These are phyloP conservation scores for Dryadula phaetusa DNA, from an alignment of 2,888 invertebrate species.

Conservation along the genomic window DNA sequence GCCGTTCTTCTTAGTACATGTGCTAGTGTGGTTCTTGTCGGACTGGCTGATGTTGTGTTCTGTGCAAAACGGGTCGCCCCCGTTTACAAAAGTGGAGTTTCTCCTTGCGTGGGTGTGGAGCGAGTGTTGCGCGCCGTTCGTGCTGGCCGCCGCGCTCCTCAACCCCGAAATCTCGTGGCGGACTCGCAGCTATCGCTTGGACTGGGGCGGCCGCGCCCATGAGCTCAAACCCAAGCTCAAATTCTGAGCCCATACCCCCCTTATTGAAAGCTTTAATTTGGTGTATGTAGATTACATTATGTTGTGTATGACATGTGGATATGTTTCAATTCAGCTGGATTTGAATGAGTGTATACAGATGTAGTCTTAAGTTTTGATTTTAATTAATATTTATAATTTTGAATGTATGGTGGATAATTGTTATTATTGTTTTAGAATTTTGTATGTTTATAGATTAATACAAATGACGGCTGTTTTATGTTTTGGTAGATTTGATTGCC, in stretches of 20 bases:
- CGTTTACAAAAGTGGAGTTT: constrained; percentile 97
- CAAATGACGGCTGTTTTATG: constrained; percentile 51
- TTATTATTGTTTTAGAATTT: constrained; percentile 77
- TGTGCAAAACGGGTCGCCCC: constrained; percentile 95
- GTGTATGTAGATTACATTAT: constrained; percentile 56
- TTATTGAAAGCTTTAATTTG: constrained; percentile 76
- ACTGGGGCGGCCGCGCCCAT: constrained; percentile 98
- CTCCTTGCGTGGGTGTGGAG: constrained; percentile 97
- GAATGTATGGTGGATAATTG: constrained; percentile 61
- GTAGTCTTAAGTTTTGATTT: constrained; percentile 71
- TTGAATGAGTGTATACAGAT: constrained; percentile 58
- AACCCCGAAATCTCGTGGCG: constrained; percentile 97
- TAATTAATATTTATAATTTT: constrained; percentile 64
- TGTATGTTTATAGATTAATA: constrained; percentile 64
- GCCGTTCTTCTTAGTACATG: constrained; percentile 96
- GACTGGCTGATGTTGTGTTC: constrained; percentile 96
- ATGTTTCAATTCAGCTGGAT: constrained; percentile 50
- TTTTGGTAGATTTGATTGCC: constrained; percentile 48
- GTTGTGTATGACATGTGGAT: constrained; percentile 46
- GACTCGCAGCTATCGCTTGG: constrained; percentile 93
- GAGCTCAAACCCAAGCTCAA: constrained; percentile 91
- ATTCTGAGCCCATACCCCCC: constrained; percentile 74
- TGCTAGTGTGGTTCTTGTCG: constrained; percentile 96
- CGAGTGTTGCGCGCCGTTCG: constrained; percentile 94
- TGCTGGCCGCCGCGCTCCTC: constrained; percentile 93